Conservation (phyloP, 2,113 vertebrate species). For the Genyomyrus donnyi region DNA sequence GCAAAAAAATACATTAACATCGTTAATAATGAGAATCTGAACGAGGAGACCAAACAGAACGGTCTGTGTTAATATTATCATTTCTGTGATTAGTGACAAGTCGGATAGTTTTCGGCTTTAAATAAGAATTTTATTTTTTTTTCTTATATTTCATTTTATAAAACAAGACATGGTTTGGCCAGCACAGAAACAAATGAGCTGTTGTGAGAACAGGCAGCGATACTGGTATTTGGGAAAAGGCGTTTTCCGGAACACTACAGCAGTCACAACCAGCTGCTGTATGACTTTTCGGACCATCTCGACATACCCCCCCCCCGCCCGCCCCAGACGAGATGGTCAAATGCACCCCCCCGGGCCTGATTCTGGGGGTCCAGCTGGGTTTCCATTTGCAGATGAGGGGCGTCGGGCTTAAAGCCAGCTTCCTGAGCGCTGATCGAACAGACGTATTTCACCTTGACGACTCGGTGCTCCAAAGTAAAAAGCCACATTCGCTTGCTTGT, state of each 20-base stretch:
- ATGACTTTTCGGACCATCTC: background rate
- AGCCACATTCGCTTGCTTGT: background rate
- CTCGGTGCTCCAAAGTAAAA: background rate
- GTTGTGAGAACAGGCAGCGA: background rate
- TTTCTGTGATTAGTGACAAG: conserved; percentile 1
- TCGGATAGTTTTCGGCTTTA: background rate
- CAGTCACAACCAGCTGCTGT: background rate
- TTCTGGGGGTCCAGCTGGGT: background rate
- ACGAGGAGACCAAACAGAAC: background rate
- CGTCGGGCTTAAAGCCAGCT: background rate
- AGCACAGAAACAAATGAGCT: background rate
- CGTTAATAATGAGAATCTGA: background rate
- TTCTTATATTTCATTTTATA: background rate
- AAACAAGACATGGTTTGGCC: conserved; percentile 10
- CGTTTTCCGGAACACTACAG: background rate
- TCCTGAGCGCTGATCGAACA: conserved; percentile 1
- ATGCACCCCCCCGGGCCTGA: background rate
- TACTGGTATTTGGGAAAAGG: background rate
- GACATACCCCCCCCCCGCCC: too few species aligned
- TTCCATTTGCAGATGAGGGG: background rate
- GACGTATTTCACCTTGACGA: background rate
- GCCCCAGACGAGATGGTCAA: background rate
- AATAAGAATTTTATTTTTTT: conserved; percentile 10
- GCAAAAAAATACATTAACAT: background rate
- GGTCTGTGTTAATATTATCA: background rate